Base-by-base conservation (phyloP, 2,888 invertebrate genomes). In the Callimorpha dominula region DNA sequence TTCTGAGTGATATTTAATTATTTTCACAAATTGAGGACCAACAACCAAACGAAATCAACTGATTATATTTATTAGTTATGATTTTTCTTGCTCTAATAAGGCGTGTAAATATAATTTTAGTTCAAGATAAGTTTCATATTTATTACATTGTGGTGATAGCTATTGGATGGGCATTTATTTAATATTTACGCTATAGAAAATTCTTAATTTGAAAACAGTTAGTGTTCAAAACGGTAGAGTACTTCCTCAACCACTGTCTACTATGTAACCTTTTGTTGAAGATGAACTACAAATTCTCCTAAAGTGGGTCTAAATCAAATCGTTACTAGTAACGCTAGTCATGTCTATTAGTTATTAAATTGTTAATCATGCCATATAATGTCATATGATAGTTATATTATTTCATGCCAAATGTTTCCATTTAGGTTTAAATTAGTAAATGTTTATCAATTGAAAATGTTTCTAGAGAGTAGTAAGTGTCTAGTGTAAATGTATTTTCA, bases 291-390 rank as follows among this genome's bases (percentile, higher is more conserved):
- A 75, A 68, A 72, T 81, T 76, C 67, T 81, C 76, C 73, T 82
- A 74, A 73, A 40, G 54, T 82, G 78, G 70, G 77, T 73, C 81
- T 77, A 83, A 74, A 82, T 81, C 80, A 78, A 81, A 81, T 84
- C 82, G 87, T 89, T 89, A 88, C 89, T 89, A 89, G 86, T 85
- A 85, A 84, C 83, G 88, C 90, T 90, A 90, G 90, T 90, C 90
- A 90, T 83, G 80, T 83, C 76, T 83, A 83, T 85, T 84, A 81
- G 72, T 78, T 82, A 72, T 71, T 78, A 81, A 82, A 83, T 79
- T 78, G 81, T 80, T 84, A 81, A 73, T 83, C 76, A 84, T 80
- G 86, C 85, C 83, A 84, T 84, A 80, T 81, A 74, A 78, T 84
- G 82, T 85, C 78, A 81, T 80, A 78, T 80, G 50, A 80, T 54